Conservation (phyloP, 2,888 invertebrate genomes). For the Anthoptus insignis region DNA sequence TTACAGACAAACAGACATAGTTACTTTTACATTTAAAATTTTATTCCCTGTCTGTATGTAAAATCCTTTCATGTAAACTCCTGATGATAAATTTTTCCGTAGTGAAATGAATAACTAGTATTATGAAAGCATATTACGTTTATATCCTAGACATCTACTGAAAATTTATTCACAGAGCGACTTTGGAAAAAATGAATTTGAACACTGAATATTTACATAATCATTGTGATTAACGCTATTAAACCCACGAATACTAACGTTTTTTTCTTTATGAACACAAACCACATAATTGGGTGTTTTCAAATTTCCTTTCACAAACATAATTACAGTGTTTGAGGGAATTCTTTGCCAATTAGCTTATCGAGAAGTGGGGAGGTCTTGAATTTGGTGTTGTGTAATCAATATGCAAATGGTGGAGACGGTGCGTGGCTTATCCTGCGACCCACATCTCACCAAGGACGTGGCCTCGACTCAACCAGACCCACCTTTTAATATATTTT, state of each 20-base stretch:
- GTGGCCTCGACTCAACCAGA: conserved; percentile 62
- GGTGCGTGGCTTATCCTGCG: conserved; percentile 74
- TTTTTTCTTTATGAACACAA: conserved; percentile 17
- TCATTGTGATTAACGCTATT: neutral
- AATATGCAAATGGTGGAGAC: conserved; percentile 78
- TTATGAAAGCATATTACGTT: no score
- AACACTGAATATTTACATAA: no score
- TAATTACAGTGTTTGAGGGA: conserved; percentile 53
- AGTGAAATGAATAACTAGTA: no score
- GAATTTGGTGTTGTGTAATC: conserved; percentile 68
- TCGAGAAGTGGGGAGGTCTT: conserved; percentile 60
- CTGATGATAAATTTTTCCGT: no score
- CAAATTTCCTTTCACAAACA: conserved; percentile 59
- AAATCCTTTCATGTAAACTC: no score
- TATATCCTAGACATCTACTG: no score
- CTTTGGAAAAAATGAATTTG: no score
- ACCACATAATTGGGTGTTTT: conserved; percentile 48
- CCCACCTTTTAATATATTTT: conserved; percentile 39
- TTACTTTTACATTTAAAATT: no score
- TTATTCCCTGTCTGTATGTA: no score
- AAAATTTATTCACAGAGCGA: no score
- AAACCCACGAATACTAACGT: conserved; percentile 37
- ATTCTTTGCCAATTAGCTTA: conserved; percentile 77
- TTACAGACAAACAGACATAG: no score
- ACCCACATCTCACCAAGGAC: conserved; percentile 83